Conservation (phyloP, 2,797 vertebrate species). For the Avahi laniger region DNA sequence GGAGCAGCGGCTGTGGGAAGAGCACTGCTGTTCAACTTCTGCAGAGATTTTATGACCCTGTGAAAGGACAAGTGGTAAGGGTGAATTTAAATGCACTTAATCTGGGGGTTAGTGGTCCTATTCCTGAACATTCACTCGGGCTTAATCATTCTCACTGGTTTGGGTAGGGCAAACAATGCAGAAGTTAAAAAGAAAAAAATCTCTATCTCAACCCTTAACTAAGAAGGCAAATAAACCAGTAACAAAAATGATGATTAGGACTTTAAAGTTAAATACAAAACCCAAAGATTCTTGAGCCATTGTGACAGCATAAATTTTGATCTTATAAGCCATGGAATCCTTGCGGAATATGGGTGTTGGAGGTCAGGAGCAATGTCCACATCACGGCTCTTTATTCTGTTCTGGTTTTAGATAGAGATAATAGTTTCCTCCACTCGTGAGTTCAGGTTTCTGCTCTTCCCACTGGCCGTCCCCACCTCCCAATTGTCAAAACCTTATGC, state of each 20-base stretch:
- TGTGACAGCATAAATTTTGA: not conserved
- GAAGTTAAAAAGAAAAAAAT: not conserved
- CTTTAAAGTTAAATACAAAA: constrained; percentile 24
- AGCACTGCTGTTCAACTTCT: constrained; percentile 74
- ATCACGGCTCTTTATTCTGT: not conserved
- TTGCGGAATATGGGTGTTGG: not conserved
- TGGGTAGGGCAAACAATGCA: not conserved
- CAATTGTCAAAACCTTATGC: not conserved
- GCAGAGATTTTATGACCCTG: constrained; percentile 77
- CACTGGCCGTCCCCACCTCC: not conserved
- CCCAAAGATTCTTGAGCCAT: not conserved
- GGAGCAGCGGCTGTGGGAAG: constrained; percentile 75
- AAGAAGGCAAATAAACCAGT: not conserved
- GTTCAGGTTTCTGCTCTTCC: not conserved
- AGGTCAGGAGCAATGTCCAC: not conserved
- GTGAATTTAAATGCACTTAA: not conserved
- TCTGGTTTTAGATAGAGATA: not conserved
- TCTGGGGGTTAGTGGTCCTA: not conserved
- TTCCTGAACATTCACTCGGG: not conserved
- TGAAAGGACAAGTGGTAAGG: constrained; percentile 74
- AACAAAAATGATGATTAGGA: not conserved
- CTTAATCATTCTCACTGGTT: not conserved
- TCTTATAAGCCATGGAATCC: not conserved
- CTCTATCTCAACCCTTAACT: not conserved
- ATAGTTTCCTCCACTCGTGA: not conserved